Evolutionary conservation across 2,888 invertebrate genomes (phyloP), one percentile per base, ranked within the genome.

Genomic region (Cryptocheilus praepositus): DNA sequence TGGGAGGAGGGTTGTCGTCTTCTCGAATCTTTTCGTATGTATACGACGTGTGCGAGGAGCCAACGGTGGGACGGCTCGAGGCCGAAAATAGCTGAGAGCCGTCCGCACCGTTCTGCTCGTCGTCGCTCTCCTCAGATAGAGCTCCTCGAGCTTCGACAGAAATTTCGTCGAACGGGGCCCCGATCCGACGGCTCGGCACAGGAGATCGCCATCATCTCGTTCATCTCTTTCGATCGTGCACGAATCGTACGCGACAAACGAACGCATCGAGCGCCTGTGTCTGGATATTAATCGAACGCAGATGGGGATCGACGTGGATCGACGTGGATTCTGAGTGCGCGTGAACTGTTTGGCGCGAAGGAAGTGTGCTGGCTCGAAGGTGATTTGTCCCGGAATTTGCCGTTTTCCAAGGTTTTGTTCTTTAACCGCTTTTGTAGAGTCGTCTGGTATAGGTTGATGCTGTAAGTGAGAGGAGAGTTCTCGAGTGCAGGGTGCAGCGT

Each of bases 11-110:
- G 19, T 36, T 36, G 36, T 36, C 36, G 36, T 36, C 36, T 36
- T 36, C 36, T 36, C 36, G 36, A 36, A 36, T 36, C 49, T 4
- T n/a, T 49, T 49, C 49, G 49, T 49, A 49, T 3, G 18, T 16
- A 16, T 49, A 18, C 49, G 49, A 18, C 16, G 18, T 49, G 49
- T 49, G 18, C 4, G 49, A 49, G 49, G 16, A 77, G 73, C 77
- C 58, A 49, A 7, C 51, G 62, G 49, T 68, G 72, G 72, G 74
- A 63, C 79, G 79, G 80, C 78, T 78, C 78, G 71, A 64, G 71
- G 77, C 78, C 77, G 79, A 79, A 83, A 83, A 83, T 83, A 83
- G 80, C 79, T 76, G 71, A 80, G 75, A 83, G 80, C 83, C 73
- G 79, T 64, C 76, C 75, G 81, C 81, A 79, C 79, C 80, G 79